These are phyloP conservation scores for Bombycilla garrulus DNA, from an alignment of 2,113 vertebrate genomes.

Conservation along the genomic window DNA sequence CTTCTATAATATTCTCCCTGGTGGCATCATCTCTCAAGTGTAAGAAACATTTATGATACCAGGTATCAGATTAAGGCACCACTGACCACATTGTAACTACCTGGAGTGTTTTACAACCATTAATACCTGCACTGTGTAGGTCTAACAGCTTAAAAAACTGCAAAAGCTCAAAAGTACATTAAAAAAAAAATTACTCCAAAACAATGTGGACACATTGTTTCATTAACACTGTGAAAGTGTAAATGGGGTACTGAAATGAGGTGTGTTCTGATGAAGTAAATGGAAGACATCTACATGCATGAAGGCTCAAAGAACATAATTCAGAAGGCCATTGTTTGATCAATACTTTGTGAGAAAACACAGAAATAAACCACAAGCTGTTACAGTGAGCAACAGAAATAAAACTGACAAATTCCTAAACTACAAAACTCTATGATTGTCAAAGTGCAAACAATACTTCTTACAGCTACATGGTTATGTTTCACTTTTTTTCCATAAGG, in stretches of 20 bases:
- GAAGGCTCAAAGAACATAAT: background rate
- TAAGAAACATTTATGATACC: background rate
- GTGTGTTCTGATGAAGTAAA: background rate
- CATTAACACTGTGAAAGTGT: background rate
- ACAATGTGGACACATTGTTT: background rate
- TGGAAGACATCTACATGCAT: background rate
- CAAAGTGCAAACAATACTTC: background rate
- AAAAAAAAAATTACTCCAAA: background rate
- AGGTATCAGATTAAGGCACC: background rate
- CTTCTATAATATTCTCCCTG: background rate
- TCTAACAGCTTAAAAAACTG: background rate
- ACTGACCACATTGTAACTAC: background rate
- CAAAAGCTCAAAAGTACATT: background rate
- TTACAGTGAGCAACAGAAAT: background rate
- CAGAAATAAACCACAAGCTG: constrained; percentile 16
- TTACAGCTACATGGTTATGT: background rate
- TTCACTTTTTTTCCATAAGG: background rate
- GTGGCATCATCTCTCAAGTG: background rate
- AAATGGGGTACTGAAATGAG: background rate
- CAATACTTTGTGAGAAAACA: background rate
- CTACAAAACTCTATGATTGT: background rate
- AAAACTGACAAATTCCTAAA: background rate
- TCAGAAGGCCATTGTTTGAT: background rate
- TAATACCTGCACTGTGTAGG: background rate
- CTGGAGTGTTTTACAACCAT: background rate